A percentile compares a stretch with the other conserved stretches of the same genome.
phyloP scores from a whole-genome alignment of 2,888 invertebrate genomes.

The Tillus elongatus region DNA sequence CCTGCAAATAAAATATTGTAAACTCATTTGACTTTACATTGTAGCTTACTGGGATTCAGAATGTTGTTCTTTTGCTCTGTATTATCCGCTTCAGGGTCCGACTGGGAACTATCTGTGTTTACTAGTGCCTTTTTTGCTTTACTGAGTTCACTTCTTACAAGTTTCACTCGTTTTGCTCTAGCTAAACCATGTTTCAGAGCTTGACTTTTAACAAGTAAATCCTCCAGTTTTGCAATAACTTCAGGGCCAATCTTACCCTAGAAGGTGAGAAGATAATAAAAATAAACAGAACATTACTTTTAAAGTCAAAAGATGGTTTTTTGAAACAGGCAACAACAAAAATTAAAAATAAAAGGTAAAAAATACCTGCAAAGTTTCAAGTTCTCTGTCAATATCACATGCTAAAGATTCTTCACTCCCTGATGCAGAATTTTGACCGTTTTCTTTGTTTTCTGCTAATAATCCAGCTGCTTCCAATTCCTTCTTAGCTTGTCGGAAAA shows the following conservation, averaged over 20 bases:
- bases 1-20: too few relatives aligned
- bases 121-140: constrained; percentile 42
- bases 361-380: constrained; percentile 42
- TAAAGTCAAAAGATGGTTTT: too few relatives aligned
- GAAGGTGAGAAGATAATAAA: constrained; percentile 9
- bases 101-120: constrained; percentile 36
- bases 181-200: constrained; percentile 50
- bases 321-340: too few relatives aligned
- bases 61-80: constrained; percentile 23
- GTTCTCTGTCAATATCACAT: constrained; percentile 48
- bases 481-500: constrained; percentile 71
- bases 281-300: too few relatives aligned
- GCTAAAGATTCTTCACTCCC: constrained; percentile 42
- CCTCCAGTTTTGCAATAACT: constrained; percentile 47
- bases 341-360: constrained; percentile 3
- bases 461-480: constrained; percentile 59
- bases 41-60: constrained; percentile 16
- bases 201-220: constrained; percentile 53
- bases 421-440: constrained; percentile 36
- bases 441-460: constrained; percentile 36
- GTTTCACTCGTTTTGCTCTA: constrained; percentile 49
- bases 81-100: constrained; percentile 34
- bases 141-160: constrained; percentile 50
- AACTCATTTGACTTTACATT: too few relatives aligned
- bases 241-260: constrained; percentile 38